Evolutionary conservation across 2,113 vertebrate species (phyloP), one percentile per base, ranked within the genome.

Genomic region (Phylloscopus trochilus): DNA sequence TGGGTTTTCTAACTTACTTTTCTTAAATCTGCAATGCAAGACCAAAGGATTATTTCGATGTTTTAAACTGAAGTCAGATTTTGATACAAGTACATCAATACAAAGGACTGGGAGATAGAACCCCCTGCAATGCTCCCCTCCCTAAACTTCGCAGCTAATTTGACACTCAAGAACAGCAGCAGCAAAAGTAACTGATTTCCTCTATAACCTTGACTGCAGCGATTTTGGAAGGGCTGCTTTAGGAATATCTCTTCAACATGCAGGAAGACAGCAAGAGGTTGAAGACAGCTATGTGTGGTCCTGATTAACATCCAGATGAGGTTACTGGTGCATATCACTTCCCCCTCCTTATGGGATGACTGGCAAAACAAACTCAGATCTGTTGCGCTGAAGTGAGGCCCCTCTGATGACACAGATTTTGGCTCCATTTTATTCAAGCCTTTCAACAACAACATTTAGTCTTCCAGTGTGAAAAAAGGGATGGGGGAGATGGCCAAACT

Each of bases 101-200:
- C 21, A 75, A 77, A 70, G 17, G 13, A 53, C 27, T 28, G 4
- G 5, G 33, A 52, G 13, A 6, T 59, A 85, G 28, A 89, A 33
- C 7, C 2, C 8, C 21, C 13, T 0, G 0, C 17, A 39, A 10
- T 1, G 0, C 11, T 56, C 12, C 21, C 14, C 18, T 67, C 35
- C 72, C 27, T 33, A 24, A 86, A 52, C 15, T 30, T 67, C 52
- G 43, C 9, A 8, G n/a, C 62, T 19, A 49, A 11, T 12, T 23
- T 33, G 33, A 74, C 39, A 49, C n/a, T 64, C 13, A n/a, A 43
- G 14, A 70, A 70, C 2, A 3, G 13, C 43, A 55, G 18, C 17
- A 35, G 21, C 41, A 81, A 31, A 22, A 78, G 30, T 4, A 77
- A 66, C 58, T 14, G 19, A 16, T 18, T 70, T 89, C 24, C 35